phyloP scores from a whole-genome alignment of 2,113 vertebrate genomes.

The Leptosomus discolor region DNA sequence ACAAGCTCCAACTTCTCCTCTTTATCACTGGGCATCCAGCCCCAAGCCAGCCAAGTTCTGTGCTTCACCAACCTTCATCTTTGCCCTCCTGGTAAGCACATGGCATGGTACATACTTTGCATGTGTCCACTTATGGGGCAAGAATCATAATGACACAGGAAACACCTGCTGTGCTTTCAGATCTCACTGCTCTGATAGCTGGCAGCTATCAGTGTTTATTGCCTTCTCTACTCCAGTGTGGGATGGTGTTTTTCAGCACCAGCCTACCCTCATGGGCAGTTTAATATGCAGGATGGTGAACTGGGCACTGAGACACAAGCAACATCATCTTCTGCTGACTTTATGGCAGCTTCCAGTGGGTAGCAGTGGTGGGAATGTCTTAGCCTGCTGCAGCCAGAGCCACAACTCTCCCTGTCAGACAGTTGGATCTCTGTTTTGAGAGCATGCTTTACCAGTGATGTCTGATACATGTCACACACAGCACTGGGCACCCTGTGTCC shows the following conservation, averaged over 20 bases:
- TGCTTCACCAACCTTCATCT: background rate
- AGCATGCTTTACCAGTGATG: background rate
- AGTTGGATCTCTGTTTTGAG: background rate
- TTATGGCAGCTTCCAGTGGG: background rate
- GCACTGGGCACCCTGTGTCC: background rate
- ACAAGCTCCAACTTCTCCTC: background rate
- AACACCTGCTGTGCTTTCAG: background rate
- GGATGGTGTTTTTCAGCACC: background rate
- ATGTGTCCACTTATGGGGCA: rapidly evolving
- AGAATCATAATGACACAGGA: background rate
- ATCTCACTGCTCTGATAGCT: background rate
- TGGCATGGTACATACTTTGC: background rate
- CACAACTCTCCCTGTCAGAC: background rate
- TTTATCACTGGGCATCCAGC: background rate
- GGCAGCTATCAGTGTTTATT: background rate
- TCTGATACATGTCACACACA: rapidly evolving
- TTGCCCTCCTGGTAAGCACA: background rate
- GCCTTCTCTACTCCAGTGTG: rapidly evolving
- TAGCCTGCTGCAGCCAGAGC: background rate
- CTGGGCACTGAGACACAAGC: rapidly evolving
- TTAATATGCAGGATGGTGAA: background rate
- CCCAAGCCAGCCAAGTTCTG: background rate
- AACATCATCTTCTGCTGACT: background rate
- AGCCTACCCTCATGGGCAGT: background rate
- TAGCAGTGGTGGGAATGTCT: background rate